Evolutionary conservation across 35 echinoderm and acorn worm genomes (phyloP), one percentile per base, ranked within the genome.

Genomic region (Lytechinus variegatus): DNA sequence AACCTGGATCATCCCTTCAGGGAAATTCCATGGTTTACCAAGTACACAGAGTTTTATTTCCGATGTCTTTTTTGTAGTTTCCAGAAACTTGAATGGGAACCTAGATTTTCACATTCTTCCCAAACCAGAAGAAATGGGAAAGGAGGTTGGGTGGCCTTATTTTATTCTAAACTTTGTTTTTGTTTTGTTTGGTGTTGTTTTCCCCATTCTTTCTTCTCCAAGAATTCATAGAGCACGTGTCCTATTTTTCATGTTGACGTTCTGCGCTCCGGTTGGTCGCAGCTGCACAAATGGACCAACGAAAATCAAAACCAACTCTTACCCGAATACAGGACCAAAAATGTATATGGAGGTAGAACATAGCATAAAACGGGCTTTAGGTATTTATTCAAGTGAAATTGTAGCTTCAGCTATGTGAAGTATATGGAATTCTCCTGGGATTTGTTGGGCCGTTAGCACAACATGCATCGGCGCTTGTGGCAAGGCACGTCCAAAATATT

Each of bases 251-350:
- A 90, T 90, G 88, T 90, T 90, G 88, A 90, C 52, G 88, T 54
- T 90, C 28, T 44, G 88, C 88, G 88, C 88, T 90, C 88, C 88
- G 88, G 88, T 90, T 52, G 88, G 88, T 90, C 88, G 88, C 88
- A 90, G 88, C 88, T 90, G 88, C 88, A 90, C 28, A 90, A 90
- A 90, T 90, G 28, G 29, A 90, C 52, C 28, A 79, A 13, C 29
- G 88, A 90, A 90, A 90, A 90, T 90, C 88, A 90, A 90, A 90
- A 90, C 88, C n/a, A 44, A 90, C 29, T 54, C 88, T 79, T 79
- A 79, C 19, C 19, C 66, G n/a, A 79, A 24, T 79, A 79, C 66
- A 79, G 66, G 19, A 19, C 6, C 57, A 60, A 16, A 60, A n/a
- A 27, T 19, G 14, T 79, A 21, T 19, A 79, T 24, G 19, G 66